Conservation (phyloP, 2,797 vertebrate species). For the Tragelaphus eurycerus region DNA sequence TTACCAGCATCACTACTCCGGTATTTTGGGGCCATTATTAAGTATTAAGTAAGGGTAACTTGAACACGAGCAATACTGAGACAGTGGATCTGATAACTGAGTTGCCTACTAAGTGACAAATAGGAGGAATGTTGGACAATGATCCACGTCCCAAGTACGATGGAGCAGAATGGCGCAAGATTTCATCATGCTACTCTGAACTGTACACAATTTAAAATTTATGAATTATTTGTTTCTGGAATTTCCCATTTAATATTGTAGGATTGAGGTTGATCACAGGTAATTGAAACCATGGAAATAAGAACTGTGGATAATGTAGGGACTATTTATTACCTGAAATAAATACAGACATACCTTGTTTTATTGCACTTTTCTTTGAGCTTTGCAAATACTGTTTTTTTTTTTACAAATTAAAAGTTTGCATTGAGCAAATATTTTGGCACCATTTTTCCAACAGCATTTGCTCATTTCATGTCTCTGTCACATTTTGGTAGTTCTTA, state of each 20-base stretch:
- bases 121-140: background rate
- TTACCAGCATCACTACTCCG: background rate
- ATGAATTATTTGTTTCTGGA: background rate
- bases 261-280: background rate
- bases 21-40: background rate
- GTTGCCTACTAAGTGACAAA: background rate
- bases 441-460: background rate
- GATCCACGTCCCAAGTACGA: background rate
- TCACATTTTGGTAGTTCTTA: background rate
- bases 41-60: background rate
- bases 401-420: background rate
- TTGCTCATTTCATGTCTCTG: background rate
- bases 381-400: background rate
- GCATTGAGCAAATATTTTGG: background rate
- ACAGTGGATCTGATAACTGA: background rate
- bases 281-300: background rate
- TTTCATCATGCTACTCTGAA: background rate
- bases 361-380: background rate
- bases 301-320: background rate
- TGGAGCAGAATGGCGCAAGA: background rate
- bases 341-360: background rate
- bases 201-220: background rate
- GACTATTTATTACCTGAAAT: background rate
- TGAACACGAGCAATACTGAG: background rate
- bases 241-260: background rate